Base-by-base conservation (phyloP, 2,797 vertebrate genomes). In the Hapalemur alaotrensis region DNA sequence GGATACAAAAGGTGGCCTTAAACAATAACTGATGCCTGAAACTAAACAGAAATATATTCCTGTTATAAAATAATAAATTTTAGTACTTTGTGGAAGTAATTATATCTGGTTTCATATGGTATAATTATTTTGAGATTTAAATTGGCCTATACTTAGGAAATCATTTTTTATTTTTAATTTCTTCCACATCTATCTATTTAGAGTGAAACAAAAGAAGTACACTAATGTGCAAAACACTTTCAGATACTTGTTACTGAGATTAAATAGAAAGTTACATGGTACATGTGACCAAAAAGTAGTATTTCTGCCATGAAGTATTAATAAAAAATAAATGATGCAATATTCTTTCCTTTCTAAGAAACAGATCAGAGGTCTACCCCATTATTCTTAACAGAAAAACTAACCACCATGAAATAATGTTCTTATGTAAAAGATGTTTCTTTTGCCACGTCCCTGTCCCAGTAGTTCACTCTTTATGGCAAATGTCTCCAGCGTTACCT, bases 401-500 rank as follows among this genome's bases (percentile, higher is more conserved):
- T n/a, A 54, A 20, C 23, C 6, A 73, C 25, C 23, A 43, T 2
- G 52, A 70, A 46, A 38, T 41, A 80, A 80, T 5, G 35, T 20
- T 69, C 41, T 65, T 43, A 17, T 0, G 18, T n/a, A 65, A 48
- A 76, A 70, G 35, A 67, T 4, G 32, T 13, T n/a, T 25, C 22
- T 28, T 92, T 50, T 2, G 13, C 23, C n/a, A 50, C 18, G 63
- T 5, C 57, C 11, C 25, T 10, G 0, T n/a, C 72, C 38, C 4
- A 6, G 0, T 4, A 35, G 54, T 25, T 75, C 46, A 30, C 7
- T 59, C n/a, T 32, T 35, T 73, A 10, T 2, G 50, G 63, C 73
- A 93, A 89, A 3, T 10, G 8, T 43, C 73, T 43, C 20, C 52
- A 17, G 87, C 93, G 89, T 98, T 99, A 99, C 99, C 99, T 97